Conservation (phyloP, 2,113 vertebrate species). For the Neogobius melanostomus region DNA sequence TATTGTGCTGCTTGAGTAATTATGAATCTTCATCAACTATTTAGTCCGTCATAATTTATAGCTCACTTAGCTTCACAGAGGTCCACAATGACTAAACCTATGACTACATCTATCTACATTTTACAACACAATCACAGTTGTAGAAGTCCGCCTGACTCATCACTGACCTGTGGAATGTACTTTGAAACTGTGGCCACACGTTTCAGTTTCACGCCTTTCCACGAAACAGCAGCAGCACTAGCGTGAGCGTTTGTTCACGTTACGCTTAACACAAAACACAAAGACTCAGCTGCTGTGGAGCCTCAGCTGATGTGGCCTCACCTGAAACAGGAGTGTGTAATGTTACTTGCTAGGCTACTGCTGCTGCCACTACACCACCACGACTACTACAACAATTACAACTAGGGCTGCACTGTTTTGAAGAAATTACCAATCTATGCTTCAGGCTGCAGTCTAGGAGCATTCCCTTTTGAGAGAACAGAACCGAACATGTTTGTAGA, state of each 20-base stretch:
- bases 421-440: too few species aligned
- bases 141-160: not conserved
- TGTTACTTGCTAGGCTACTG: not conserved
- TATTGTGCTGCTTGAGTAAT: too few species aligned
- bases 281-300: conserved; percentile 12
- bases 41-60: too few species aligned
- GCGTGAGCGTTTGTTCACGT: not conserved
- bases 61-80: too few species aligned
- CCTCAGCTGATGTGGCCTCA: conserved; percentile 44
- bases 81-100: too few species aligned
- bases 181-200: not conserved
- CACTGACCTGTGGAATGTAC: not conserved
- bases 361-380: not conserved
- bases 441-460: too few species aligned
- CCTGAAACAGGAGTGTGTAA: conserved; percentile 2
- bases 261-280: conserved; percentile 1
- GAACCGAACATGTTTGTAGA: too few species aligned
- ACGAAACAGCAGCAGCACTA: not conserved
- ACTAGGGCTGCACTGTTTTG: too few species aligned
- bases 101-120: too few species aligned
- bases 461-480: too few species aligned
- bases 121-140: not conserved
- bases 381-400: not conserved
- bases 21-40: too few species aligned
- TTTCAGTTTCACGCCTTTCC: not conserved